These are phyloP conservation scores for Caenorhabditis elegans DNA, from an alignment of 1,140 invertebrate species.

Conservation along the genomic window DNA sequence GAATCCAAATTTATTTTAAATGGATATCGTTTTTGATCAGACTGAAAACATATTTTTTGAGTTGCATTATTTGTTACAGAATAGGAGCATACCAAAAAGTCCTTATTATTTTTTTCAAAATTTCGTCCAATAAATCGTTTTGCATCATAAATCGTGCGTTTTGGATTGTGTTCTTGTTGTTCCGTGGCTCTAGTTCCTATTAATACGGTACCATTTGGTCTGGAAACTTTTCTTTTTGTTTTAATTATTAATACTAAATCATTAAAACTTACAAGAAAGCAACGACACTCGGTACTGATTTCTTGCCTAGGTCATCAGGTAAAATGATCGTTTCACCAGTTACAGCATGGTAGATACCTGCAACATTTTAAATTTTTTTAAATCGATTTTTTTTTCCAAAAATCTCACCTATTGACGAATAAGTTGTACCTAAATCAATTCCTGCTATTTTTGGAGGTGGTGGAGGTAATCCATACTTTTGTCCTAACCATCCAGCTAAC, in stretches of 20 bases:
- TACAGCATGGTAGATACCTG: constrained; percentile 68
- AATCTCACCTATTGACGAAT: constrained; percentile 68
- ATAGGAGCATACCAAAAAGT: constrained; percentile 56
- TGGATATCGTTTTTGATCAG: constrained; percentile 61
- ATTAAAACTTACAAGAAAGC: constrained; percentile 59
- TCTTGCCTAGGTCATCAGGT: constrained; percentile 56
- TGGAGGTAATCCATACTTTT: constrained; percentile 67
- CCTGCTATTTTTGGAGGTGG: constrained; percentile 70
- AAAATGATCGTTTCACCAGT: constrained; percentile 67
- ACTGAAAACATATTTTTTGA: constrained; percentile 53
- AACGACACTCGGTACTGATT: constrained; percentile 61
- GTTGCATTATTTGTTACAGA: background rate
- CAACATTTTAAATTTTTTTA: background rate
- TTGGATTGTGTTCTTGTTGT: constrained; percentile 69
- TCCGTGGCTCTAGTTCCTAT: constrained; percentile 69
- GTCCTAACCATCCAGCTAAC: constrained; percentile 68
- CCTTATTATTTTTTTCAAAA: constrained; percentile 66
- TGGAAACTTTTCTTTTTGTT: constrained; percentile 45
- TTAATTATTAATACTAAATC: constrained; percentile 6
- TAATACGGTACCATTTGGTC: constrained; percentile 65
- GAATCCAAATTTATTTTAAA: constrained; percentile 59
- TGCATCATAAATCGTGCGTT: constrained; percentile 70
- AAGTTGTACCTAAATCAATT: constrained; percentile 70
- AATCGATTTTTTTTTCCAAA: background rate
- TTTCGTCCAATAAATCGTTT: constrained; percentile 70